Base-by-base conservation (phyloP, 2,113 vertebrate species). In the Oncorhynchus nerka region DNA sequence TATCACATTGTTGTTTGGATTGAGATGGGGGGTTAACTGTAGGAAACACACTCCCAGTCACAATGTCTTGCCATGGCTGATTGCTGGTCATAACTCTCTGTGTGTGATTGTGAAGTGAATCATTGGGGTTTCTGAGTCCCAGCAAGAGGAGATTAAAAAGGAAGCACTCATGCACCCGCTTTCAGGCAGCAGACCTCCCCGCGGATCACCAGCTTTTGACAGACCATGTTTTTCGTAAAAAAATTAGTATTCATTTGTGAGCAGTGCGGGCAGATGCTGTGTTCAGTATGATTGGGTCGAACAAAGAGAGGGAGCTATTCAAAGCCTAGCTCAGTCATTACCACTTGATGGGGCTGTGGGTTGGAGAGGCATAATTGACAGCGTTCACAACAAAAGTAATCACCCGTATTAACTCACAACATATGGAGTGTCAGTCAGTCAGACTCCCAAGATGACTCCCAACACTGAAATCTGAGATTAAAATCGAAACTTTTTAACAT, bases 181-280 rank as follows among this genome's bases (percentile, higher is more conserved):
- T 74, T 64, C 72, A 32, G 32, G 6, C 34, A 64, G 51, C 64
- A 68, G 16, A 32, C 28, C 26, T 51, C 65, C 24, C 71, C 48
- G 39, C 28, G 30, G 45, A 68, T 34, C 74, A 48, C 51, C 16
- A 55, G 67, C 51, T 77, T 73, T 69, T 39, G 28, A 81, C 62
- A 55, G 57, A 68, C 19, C 45, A 3, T 76, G 76, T 73, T 75
- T 75, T 68, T 49, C 68, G 68, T 74, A 78, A 80, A 68, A 75
- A 75, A 34, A 49, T 80, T 51, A 45, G 70, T 28, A 72, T 79
- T 81, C 68, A 79, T 76, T 62, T 70, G n/a, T 61, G 24, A 73
- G 70, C 70, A 70, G 30, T 16, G 67, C 26, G 30, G 68, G 51
- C 79, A 76, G 73, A 81, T 70, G 73, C 59, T 71, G 76, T 51